These are phyloP conservation scores for Pheosia tremula DNA, from an alignment of 2,888 invertebrate genomes.

Conservation along the genomic window DNA sequence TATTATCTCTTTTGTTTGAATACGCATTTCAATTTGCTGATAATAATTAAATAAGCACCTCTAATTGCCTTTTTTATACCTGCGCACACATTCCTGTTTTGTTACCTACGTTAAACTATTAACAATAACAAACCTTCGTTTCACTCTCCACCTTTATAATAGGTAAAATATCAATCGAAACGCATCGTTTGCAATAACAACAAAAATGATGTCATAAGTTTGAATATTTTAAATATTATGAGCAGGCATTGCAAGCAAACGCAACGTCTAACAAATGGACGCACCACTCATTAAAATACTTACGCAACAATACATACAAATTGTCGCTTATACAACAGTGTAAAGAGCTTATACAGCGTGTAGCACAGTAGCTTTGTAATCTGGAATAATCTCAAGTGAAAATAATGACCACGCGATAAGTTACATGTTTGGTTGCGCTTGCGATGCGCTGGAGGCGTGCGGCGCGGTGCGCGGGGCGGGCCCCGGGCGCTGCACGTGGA, in stretches of 20 bases:
- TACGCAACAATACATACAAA: neutral
- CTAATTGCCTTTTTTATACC: neutral
- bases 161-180: neutral
- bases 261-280: neutral
- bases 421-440: slow-evolving; percentile 24
- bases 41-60: neutral
- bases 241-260: neutral
- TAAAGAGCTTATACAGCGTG: neutral
- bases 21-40: neutral
- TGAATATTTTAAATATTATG: slow-evolving; percentile 26
- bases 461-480: slow-evolving; percentile 21
- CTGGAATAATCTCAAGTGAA: slow-evolving; percentile 13
- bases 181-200: slow-evolving; percentile 16
- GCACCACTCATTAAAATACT: neutral
- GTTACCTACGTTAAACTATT: neutral
- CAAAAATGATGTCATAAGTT: slow-evolving; percentile 31
- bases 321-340: neutral
- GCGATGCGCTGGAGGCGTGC: slow-evolving; percentile 19
- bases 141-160: neutral
- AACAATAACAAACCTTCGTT: neutral
- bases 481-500: slow-evolving; percentile 58
- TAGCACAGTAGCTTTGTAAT: slow-evolving; percentile 9
- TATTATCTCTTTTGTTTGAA: slow-evolving; percentile 28
- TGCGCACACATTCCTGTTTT: neutral
- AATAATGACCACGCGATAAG: slow-evolving; percentile 30